Evolutionary conservation across 2,888 invertebrate genomes (phyloP).

Genomic region (Dysmachus trigonus): DNA sequence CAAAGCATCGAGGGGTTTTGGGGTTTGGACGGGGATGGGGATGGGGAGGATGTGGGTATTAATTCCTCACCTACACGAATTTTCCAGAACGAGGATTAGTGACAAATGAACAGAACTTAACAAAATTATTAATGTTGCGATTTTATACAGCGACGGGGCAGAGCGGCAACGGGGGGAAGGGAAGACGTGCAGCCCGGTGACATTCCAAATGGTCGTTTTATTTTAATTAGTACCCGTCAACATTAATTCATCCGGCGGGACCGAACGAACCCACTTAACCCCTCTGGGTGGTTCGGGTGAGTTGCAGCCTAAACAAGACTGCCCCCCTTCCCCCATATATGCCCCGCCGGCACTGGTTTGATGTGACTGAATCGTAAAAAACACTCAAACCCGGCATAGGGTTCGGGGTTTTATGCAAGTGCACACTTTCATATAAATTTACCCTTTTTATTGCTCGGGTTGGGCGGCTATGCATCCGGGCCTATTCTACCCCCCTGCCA

Average conservation of each 20-base stretch:
- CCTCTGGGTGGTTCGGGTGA: neutral
- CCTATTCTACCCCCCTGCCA: neutral
- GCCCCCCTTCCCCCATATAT: neutral
- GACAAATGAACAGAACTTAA: constrained; percentile 42
- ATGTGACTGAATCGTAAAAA: constrained; percentile 29
- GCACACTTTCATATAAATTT: constrained; percentile 31
- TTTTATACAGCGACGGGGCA: neutral
- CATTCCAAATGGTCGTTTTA: constrained; percentile 40
- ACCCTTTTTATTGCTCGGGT: constrained; percentile 9
- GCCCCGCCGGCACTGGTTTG: neutral
- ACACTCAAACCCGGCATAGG: constrained; percentile 17
- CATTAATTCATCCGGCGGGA: constrained; percentile 32
- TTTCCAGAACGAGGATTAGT: constrained; percentile 38
- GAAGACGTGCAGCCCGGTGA: neutral
- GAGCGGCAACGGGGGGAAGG: neutral
- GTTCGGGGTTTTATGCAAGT: constrained; percentile 6
- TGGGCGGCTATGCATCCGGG: neutral
- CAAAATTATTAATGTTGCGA: constrained; percentile 42
- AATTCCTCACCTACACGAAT: constrained; percentile 24
- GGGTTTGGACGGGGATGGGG: too few species aligned
- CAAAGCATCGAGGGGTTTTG: neutral
- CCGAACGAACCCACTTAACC: neutral
- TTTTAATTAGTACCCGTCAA: constrained; percentile 41
- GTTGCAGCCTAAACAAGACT: neutral
- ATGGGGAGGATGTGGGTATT: neutral